phyloP scores from a whole-genome alignment of 2,113 vertebrate species.

The Nerophis ophidion region DNA sequence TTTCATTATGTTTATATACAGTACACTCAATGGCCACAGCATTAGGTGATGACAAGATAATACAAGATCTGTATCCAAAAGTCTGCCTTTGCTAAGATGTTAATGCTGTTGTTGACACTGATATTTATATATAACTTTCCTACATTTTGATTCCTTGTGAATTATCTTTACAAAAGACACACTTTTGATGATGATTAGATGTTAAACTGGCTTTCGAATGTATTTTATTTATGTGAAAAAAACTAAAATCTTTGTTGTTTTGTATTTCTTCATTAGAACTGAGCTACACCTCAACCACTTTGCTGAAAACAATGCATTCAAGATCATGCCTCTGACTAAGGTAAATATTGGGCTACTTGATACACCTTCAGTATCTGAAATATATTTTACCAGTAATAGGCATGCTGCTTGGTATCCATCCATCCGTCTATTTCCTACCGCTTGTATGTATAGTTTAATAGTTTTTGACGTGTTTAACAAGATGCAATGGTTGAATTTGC shows the following conservation, averaged over 20 bases:
- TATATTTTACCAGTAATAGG: not conserved
- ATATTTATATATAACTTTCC: no score
- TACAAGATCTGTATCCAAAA: no score
- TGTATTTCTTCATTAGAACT: conserved; percentile 72
- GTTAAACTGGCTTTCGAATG: not conserved
- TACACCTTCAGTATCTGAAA: not conserved
- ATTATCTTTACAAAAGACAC: not conserved
- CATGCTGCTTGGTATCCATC: no score
- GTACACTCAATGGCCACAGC: not conserved
- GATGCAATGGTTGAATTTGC: no score
- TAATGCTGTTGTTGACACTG: no score
- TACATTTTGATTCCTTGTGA: no score
- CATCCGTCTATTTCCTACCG: no score
- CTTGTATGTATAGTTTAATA: no score
- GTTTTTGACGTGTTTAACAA: no score
- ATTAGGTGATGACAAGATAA: not conserved
- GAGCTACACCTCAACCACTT: conserved; percentile 96
- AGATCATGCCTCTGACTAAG: conserved; percentile 81
- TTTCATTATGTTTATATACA: not conserved
- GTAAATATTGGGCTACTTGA: conserved; percentile 51
- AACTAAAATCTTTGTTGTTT: conserved; percentile 5
- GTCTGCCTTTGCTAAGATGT: no score
- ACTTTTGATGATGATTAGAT: no score
- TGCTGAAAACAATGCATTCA: conserved; percentile 86
- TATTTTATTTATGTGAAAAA: not conserved